phyloP scores from a whole-genome alignment of 2,113 vertebrate genomes.

The Pandion haliaetus region DNA sequence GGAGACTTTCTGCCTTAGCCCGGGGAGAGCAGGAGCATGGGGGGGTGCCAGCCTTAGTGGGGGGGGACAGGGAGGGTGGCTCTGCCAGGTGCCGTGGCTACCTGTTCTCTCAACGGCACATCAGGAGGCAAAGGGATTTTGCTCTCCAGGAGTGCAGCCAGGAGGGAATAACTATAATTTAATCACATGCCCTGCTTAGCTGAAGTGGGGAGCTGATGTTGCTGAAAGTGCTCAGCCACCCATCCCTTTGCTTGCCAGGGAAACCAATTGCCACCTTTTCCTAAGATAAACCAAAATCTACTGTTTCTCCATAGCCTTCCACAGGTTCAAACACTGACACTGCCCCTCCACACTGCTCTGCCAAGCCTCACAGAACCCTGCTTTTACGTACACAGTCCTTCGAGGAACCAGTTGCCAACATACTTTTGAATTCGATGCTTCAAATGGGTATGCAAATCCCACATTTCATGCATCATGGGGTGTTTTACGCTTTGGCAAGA shows the following conservation, averaged over 20 bases:
- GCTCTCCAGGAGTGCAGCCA: not conserved
- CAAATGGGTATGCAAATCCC: slow-evolving; percentile 56
- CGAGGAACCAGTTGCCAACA: not conserved
- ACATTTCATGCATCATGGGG: slow-evolving; percentile 50
- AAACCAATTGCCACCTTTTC: not conserved
- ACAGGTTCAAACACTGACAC: accelerated
- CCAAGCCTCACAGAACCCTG: not conserved
- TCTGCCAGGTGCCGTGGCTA: not conserved
- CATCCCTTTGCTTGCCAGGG: not conserved
- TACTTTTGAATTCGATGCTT: not conserved
- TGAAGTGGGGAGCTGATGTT: not conserved
- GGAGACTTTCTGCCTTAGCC: not conserved
- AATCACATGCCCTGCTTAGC: not conserved
- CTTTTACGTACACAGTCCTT: not conserved
- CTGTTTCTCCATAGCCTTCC: not conserved
- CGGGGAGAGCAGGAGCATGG: not conserved
- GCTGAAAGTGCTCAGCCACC: not conserved
- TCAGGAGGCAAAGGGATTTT: not conserved
- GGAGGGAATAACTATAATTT: not conserved
- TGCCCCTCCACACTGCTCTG: not conserved
- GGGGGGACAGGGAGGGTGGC: accelerated
- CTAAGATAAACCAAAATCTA: not conserved
- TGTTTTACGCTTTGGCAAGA: slow-evolving; percentile 45
- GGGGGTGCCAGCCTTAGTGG: not conserved
- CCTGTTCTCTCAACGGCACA: not conserved